Evolutionary conservation across 2,888 invertebrate species (phyloP), one percentile per base, ranked within the genome.

Genomic region (Trypoxylon attenuatum): DNA sequence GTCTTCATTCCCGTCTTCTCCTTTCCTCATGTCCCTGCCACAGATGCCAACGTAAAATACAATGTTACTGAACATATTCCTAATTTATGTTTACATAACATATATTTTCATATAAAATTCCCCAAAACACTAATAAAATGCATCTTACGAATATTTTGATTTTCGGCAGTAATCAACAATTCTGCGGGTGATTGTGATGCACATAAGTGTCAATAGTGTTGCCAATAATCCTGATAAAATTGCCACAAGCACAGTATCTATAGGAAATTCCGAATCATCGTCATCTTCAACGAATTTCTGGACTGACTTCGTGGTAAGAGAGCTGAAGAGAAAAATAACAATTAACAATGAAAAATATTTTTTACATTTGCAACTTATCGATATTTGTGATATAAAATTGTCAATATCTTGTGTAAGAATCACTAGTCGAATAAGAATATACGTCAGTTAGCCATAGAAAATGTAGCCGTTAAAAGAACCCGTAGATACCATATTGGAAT

Each of bases 191-290:
- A 77, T 59, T 22, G 75, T 60, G 5, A 57, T 54, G 1, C 68
- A 54, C 47, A 76, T 72, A 16, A 82, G 52, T 6, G 67, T 49
- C 10, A 77, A 39, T 18, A 81, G 58, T 15, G 68, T 76, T 19
- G 64, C 79, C 10, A 76, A 54, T n/a, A 81, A 60, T 22, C 71
- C 77, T 18, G 76, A 52, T 47, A 82, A 47, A 29, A 78, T 23
- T 22, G 76, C 72, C 65, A 77, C 65, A 8, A 84, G 62, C 51
- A 83, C 21, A 2, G 73, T 77, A 59, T 84, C 82, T 6, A 83
- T 41, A 47, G 72, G 59, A 6, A 66, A n/a, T 82, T 81, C 83
- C 19, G 76, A 59, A 71, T 83, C 76, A 49, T 78, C 77, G 18
- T 81, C 78, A 5, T 53, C 46, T 2, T 55, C 52, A 18, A 60